Conservation (phyloP, 2,113 vertebrate species). For the Pogonocichla stellata region DNA sequence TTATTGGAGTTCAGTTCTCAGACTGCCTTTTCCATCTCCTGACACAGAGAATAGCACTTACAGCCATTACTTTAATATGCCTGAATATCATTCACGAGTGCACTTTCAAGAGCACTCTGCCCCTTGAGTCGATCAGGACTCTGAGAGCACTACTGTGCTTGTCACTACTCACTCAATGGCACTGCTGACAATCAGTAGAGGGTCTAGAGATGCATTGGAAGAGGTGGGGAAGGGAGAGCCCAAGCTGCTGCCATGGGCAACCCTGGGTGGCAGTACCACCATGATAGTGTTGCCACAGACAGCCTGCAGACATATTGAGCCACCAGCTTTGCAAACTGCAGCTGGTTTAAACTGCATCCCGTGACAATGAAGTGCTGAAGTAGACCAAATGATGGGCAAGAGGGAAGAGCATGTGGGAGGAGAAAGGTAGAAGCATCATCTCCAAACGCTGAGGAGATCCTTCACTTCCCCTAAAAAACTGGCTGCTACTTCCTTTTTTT, state of each 20-base stretch:
- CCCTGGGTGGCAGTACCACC: neutral
- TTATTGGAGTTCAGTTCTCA: neutral
- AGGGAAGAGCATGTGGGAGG: neutral
- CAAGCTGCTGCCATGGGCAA: neutral
- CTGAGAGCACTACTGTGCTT: neutral
- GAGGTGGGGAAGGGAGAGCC: neutral
- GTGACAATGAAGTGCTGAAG: neutral
- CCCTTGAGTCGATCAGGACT: neutral
- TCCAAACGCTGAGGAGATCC: neutral
- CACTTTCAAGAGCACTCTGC: neutral
- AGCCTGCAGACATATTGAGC: neutral
- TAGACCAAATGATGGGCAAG: neutral
- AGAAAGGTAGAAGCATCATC: neutral
- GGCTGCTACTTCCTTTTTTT: neutral
- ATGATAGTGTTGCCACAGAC: accelerated
- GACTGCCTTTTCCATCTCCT: neutral
- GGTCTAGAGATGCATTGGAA: neutral
- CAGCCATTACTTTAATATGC: neutral
- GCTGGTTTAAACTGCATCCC: neutral
- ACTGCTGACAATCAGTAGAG: neutral
- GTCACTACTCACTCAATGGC: neutral
- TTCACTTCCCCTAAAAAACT: neutral
- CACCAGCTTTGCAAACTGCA: neutral
- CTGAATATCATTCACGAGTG: neutral
- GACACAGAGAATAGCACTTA: neutral